Evolutionary conservation across 1,140 invertebrate species (phyloP), one percentile per base, ranked within the genome.

Genomic region (Amphibalanus amphitrite): DNA sequence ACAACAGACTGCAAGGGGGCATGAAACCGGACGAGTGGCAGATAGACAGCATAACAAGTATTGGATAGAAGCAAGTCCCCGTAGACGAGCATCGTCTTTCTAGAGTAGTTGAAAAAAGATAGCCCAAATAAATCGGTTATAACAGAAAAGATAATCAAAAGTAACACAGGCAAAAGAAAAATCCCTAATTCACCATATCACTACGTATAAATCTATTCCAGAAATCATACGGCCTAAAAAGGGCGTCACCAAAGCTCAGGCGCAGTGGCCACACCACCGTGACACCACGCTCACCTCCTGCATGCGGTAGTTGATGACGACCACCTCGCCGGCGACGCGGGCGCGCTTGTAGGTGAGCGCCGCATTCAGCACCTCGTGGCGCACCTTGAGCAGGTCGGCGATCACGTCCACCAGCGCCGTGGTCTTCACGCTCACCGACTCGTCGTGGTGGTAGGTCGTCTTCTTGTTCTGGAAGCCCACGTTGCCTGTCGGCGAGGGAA

Each of bases 361-460:
- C 68, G 91, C 90, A 73, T 91, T 81, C 29, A 95, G 81, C 8
- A 91, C 93, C 79, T 91, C 90, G 79, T 93, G 90, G 78, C 92
- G 92, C 0, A 95, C 93, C 78, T 90, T 85, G 40, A 97, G 81
- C 70, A 97, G 81, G 74, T 89, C 87, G 0, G 93, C 94, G 79
- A 97, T 93, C 20, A 92, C 83, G 6, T 84, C 82, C 30, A 96
- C 90, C 23, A 92, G 87, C 78, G 93, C 90, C 26, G 89, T 88
- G 82, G 96, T 96, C 76, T 88, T 88, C 4, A 97, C 91, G 59
- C 87, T 87, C n/a, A 97, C 94, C 28, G 92, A 91, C 79, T 97
- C 94, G 79, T 97, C 94, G 77, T 95, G 92, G 73, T 84, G 83
- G 78, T 95, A 94, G 65, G 87, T 87, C 26, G 90, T 90, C 79